Evolutionary conservation across 2,113 vertebrate species (phyloP), one percentile per base, ranked within the genome.

Genomic region (Rhinolophus ferrumequinum): DNA sequence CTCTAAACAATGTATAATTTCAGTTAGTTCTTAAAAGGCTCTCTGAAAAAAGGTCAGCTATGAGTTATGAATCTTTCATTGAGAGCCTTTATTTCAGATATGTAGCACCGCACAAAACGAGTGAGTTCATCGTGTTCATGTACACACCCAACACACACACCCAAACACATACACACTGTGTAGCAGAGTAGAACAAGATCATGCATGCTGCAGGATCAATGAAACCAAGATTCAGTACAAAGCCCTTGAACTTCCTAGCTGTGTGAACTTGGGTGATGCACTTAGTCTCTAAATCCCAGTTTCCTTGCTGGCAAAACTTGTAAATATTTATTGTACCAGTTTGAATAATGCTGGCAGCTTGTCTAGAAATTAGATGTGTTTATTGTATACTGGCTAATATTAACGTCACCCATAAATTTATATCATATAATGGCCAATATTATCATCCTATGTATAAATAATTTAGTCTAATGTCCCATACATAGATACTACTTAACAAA

Each of bases 1-100:
- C 14, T 89, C n/a, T 96, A 97, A 93, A 97, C 93, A 96, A 35
- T 70, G 33, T 69, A 8, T 21, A 88, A 82, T 95, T 93, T 66
- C 38, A 58, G 9, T 91, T 79, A 30, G 13, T 82, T 76, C 72
- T 94, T 60, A 64, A 95, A 91, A 73, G 4, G 1, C 14, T 81
- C 33, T 72, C 18, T 84, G 62, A 13, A 33, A 56, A 77, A 85
- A 84, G 21, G 41, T 72, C 33, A 66, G 21, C 7, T 75, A 26
- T 67, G 30, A 79, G 13, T 72, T 80, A 80, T 66, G 12, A 90
- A 5, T 58, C 16, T 70, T 88, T 81, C 93, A 16, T 79, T 2
- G n/a, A 44, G 7, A 96, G 24, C 12, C 5, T 67, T 75, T 80
- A 44, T 82, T 92, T 85, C 33, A 86, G 12, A n/a, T 58, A 3